Conservation (phyloP, 2,113 vertebrate genomes). For the Chlorodrepanis virens region DNA sequence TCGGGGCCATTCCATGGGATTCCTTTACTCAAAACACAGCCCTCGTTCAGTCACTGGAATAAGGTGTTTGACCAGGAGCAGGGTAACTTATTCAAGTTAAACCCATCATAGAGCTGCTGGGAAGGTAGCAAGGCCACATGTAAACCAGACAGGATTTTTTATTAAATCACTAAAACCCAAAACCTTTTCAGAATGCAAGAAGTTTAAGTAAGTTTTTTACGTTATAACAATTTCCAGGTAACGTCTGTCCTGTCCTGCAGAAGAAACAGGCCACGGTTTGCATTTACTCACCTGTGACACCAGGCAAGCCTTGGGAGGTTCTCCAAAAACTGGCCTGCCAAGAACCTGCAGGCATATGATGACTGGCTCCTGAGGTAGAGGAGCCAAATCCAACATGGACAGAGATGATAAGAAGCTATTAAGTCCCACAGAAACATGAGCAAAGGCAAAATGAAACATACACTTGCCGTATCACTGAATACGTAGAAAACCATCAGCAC, state of each 20-base stretch:
- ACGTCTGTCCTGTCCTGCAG: background rate
- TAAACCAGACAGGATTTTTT: background rate
- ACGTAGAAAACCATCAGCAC: background rate
- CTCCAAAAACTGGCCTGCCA: slow-evolving; percentile 29
- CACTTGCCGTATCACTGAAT: slow-evolving; percentile 2
- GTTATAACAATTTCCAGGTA: background rate
- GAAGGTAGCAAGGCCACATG: background rate
- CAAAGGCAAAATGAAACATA: slow-evolving; percentile 28
- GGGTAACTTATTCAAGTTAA: background rate
- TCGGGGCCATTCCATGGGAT: background rate
- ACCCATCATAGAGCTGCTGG: background rate
- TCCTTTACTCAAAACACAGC: background rate
- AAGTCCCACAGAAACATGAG: slow-evolving; percentile 11
- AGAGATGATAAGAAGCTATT: slow-evolving; percentile 24
- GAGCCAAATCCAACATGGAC: slow-evolving; percentile 28
- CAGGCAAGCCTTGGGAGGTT: slow-evolving; percentile 29
- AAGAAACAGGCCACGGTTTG: background rate
- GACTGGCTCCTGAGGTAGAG: background rate
- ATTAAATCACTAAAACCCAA: background rate
- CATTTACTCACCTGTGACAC: slow-evolving; percentile 1
- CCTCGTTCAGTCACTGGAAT: background rate
- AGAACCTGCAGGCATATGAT: background rate
- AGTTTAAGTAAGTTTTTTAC: background rate
- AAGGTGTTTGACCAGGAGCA: background rate
- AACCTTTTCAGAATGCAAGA: background rate